Conservation (phyloP, 2,888 invertebrate genomes). For the Chironomus riparius region DNA sequence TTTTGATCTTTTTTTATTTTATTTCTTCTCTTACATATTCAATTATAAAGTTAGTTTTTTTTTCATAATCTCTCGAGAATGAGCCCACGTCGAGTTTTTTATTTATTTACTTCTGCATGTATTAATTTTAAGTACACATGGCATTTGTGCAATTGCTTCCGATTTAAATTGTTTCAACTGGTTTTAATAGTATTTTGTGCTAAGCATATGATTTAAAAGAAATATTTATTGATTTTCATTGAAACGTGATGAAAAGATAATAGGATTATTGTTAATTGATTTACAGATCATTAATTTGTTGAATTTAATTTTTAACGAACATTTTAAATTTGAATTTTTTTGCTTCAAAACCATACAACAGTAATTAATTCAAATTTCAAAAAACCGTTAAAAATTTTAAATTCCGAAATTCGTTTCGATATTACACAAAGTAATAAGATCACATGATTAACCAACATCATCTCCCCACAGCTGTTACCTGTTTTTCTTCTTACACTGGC, state of each 20-base stretch:
- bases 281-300: too few species aligned
- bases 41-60: not conserved
- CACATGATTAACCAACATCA: not conserved
- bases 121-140: not conserved
- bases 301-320: too few species aligned
- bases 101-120: not conserved
- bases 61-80: conserved; percentile 18
- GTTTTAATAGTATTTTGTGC: not conserved
- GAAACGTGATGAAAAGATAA: too few species aligned
- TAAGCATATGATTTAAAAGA: not conserved
- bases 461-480: not conserved
- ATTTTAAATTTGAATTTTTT: not conserved
- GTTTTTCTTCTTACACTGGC: not conserved
- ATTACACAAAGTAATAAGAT: too few species aligned
- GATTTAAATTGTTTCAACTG: conserved; percentile 4
- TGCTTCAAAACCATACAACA: not conserved
- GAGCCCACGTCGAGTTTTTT: conserved; percentile 9
- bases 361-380: not conserved
- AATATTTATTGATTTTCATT: too few species aligned
- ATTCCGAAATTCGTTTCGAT: too few species aligned
- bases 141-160: conserved; percentile 18
- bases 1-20: conserved; percentile 12
- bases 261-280: too few species aligned
- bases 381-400: too few species aligned
- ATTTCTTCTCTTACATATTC: not conserved